Conservation (phyloP, 1,140 invertebrate species). For the Drosophila busckii region DNA sequence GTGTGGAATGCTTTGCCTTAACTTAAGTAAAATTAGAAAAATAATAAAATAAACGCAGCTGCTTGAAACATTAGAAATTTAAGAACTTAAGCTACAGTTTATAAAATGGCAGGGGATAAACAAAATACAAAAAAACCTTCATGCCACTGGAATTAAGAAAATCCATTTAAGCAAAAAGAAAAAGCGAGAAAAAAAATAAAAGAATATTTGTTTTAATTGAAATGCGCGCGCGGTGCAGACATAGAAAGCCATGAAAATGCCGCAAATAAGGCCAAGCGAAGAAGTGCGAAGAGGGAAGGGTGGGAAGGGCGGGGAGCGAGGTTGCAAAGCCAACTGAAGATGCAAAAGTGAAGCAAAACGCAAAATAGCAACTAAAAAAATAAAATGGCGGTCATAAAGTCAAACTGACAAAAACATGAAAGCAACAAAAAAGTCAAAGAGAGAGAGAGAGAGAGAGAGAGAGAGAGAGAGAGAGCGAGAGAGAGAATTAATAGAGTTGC, state of each 20-base stretch:
- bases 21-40: too few species aligned
- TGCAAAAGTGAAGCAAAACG: not conserved
- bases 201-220: slow-evolving; percentile 35
- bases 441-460: too few species aligned
- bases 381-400: too few species aligned
- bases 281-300: not conserved
- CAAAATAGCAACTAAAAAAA: not conserved
- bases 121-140: not conserved
- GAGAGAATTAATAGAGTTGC: too few species aligned
- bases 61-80: too few species aligned
- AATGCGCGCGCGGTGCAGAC: slow-evolving; percentile 8
- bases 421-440: too few species aligned
- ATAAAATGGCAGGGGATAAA: not conserved
- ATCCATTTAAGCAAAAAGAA: slow-evolving; percentile 31
- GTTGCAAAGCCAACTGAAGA: not conserved
- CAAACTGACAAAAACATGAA: too few species aligned
- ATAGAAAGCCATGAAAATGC: slow-evolving; percentile 16
- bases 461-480: too few species aligned
- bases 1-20: too few species aligned
- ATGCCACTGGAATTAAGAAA: slow-evolving; percentile 28
- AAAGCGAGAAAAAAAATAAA: too few species aligned
- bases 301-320: not conserved
- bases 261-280: not conserved
- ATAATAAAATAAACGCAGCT: too few species aligned
- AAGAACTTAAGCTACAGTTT: too few species aligned